Evolutionary conservation across 2,113 vertebrate species (phyloP).

Genomic region (Trichomycterus rosablanca): DNA sequence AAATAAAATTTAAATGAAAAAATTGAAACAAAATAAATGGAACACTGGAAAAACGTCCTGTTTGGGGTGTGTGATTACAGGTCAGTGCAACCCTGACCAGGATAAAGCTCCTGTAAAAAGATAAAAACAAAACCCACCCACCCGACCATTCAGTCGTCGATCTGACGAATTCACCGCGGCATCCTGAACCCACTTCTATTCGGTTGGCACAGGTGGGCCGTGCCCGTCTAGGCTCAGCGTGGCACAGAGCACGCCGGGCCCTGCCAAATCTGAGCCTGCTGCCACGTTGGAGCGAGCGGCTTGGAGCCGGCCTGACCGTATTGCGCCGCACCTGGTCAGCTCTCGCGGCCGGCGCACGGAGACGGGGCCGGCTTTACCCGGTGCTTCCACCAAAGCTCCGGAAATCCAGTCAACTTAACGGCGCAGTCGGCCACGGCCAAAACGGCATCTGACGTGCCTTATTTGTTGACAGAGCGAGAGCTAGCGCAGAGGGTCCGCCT

Average conservation of each 20-base stretch:
- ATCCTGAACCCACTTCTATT: constrained; percentile 35
- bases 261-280: constrained; percentile 54
- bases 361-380: constrained; percentile 43
- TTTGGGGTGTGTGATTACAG: too few relatives aligned
- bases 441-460: constrained; percentile 74
- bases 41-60: too few relatives aligned
- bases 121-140: too few relatives aligned
- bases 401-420: constrained; percentile 71
- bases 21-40: too few relatives aligned
- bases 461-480: constrained; percentile 74
- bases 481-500: constrained; percentile 65
- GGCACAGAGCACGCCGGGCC: constrained; percentile 35
- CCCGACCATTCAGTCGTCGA: not conserved
- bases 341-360: constrained; percentile 32
- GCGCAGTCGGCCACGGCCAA: constrained; percentile 61
- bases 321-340: constrained; percentile 66
- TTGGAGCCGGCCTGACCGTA: constrained; percentile 60
- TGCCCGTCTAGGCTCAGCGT: constrained; percentile 29
- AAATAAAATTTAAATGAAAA: too few relatives aligned
- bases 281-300: constrained; percentile 31
- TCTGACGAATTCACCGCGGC: constrained; percentile 20
- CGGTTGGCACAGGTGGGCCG: constrained; percentile 54
- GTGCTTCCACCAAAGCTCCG: constrained; percentile 52
- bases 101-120: too few relatives aligned
- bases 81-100: too few relatives aligned